Percentiles rank a stretch among this genome's conserved stretches.
These are phyloP conservation scores for Cactoblastis cactorum DNA, from an alignment of 2,888 invertebrate genomes.

Conservation along the genomic window DNA sequence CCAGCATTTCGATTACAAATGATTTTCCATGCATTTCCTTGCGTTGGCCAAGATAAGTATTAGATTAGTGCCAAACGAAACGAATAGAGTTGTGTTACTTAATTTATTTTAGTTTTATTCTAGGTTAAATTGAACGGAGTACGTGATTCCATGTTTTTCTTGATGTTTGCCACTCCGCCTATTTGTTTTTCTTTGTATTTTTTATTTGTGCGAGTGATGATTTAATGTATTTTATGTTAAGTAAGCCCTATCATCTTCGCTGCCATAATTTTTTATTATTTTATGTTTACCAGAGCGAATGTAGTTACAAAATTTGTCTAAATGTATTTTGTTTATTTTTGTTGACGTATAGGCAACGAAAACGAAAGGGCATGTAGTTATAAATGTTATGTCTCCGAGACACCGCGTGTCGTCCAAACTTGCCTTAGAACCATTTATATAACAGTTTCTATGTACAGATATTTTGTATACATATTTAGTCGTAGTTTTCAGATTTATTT, in stretches of 20 bases:
- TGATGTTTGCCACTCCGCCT: slow-evolving; percentile 62
- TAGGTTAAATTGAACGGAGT: slow-evolving; percentile 35
- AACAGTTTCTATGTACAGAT: slow-evolving; percentile 17
- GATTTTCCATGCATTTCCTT: slow-evolving; percentile 41
- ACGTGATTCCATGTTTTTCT: slow-evolving; percentile 41
- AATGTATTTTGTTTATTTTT: not conserved
- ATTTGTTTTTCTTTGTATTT: slow-evolving; percentile 33
- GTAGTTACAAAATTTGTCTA: not conserved
- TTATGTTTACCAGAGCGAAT: slow-evolving; percentile 11
- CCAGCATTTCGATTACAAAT: slow-evolving; percentile 23
- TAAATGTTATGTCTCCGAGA: slow-evolving; percentile 24
- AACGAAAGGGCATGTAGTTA: slow-evolving; percentile 18
- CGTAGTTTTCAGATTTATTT: slow-evolving; percentile 31
- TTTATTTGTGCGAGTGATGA: slow-evolving; percentile 19
- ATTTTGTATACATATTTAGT: slow-evolving; percentile 29
- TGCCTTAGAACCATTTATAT: slow-evolving; percentile 31
- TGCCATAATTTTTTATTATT: slow-evolving; percentile 17
- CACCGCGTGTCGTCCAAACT: slow-evolving; percentile 32
- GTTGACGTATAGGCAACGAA: not conserved
- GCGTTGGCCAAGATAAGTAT: slow-evolving; percentile 44
- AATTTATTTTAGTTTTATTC: slow-evolving; percentile 59
- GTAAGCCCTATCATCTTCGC: slow-evolving; percentile 1
- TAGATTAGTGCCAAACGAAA: slow-evolving; percentile 72
- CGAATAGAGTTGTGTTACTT: slow-evolving; percentile 54
- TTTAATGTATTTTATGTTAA: slow-evolving; percentile 16